phyloP scores from a whole-genome alignment of 2,113 vertebrate species.

The Acanthochromis polyacanthus region DNA sequence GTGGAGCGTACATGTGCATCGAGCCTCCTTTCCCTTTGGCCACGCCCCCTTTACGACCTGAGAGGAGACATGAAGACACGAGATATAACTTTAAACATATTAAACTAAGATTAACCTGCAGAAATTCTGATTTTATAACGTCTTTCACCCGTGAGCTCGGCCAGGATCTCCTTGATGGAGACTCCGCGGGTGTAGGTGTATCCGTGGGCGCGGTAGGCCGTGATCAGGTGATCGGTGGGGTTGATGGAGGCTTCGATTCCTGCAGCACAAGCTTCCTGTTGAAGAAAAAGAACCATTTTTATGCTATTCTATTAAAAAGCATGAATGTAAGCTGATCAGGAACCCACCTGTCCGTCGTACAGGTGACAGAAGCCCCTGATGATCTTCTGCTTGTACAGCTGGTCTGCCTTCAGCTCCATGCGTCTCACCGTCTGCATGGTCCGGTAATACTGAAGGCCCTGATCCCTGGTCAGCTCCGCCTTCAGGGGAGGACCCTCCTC shows the following conservation, averaged over 20 bases:
- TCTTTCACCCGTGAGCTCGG: conserved; percentile 92
- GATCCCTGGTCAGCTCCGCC: conserved; percentile 90
- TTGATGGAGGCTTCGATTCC: conserved; percentile 92
- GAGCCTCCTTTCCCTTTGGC: conserved; percentile 96
- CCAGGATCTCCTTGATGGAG: conserved; percentile 89
- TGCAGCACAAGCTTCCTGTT: conserved; percentile 94
- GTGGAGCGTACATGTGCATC: conserved; percentile 96
- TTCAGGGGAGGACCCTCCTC: conserved; percentile 88
- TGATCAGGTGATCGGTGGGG: conserved; percentile 94
- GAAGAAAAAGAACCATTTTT: not conserved
- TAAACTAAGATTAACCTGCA: accelerated
- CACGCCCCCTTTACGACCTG: conserved; percentile 94
- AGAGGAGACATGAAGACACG: not conserved
- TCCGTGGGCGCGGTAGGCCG: conserved; percentile 92
- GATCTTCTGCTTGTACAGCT: conserved; percentile 93
- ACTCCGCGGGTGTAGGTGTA: conserved; percentile 92
- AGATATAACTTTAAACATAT: too few species aligned
- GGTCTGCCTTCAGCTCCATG: conserved; percentile 97
- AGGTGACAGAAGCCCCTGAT: conserved; percentile 97
- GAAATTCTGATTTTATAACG: accelerated
- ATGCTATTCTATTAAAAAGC: too few species aligned
- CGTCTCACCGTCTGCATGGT: conserved; percentile 94
- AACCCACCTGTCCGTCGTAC: conserved; percentile 91
- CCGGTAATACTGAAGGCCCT: conserved; percentile 93
- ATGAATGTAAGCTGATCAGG: too few species aligned